Evolutionary conservation across 2,113 vertebrate genomes (phyloP).

Genomic region (Ploceus nigricollis): DNA sequence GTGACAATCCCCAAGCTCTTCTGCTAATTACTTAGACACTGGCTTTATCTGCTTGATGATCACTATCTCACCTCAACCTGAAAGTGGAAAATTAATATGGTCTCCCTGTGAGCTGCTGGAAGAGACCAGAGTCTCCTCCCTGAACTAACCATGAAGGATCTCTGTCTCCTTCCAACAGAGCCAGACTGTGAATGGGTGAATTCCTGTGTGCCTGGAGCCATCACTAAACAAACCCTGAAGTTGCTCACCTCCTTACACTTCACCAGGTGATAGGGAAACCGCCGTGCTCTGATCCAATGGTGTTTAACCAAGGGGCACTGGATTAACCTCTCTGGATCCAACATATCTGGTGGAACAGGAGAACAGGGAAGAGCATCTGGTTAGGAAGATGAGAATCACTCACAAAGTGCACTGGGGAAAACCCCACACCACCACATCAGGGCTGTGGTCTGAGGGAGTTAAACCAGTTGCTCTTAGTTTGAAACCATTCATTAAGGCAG

Average conservation of each 20-base stretch:
- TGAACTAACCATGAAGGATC: not conserved
- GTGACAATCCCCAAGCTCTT: not conserved
- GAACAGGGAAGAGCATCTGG: not conserved
- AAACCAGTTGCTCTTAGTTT: not conserved
- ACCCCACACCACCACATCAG: not conserved
- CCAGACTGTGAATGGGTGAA: not conserved
- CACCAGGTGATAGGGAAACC: conserved; percentile 90
- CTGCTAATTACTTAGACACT: not conserved
- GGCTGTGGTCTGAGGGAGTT: not conserved
- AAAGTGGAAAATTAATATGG: not conserved
- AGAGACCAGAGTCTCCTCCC: not conserved
- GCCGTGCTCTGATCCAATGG: conserved; percentile 82
- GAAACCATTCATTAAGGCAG: not conserved
- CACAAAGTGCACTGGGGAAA: not conserved
- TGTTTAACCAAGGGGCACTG: conserved; percentile 86
- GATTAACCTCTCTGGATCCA: conserved; percentile 83
- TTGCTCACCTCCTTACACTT: conserved; percentile 87
- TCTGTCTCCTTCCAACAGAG: not conserved
- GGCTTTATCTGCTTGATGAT: not conserved
- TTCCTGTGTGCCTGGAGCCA: not conserved
- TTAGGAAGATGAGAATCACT: not conserved
- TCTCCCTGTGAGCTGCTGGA: not conserved
- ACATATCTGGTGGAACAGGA: conserved; percentile 37
- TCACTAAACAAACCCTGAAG: not conserved
- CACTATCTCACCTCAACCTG: not conserved